A percentile compares a stretch with the other conserved stretches of the same genome.
Evolutionary conservation across 1,140 invertebrate species (phyloP).

Genomic region (Orchestia grillus): DNA sequence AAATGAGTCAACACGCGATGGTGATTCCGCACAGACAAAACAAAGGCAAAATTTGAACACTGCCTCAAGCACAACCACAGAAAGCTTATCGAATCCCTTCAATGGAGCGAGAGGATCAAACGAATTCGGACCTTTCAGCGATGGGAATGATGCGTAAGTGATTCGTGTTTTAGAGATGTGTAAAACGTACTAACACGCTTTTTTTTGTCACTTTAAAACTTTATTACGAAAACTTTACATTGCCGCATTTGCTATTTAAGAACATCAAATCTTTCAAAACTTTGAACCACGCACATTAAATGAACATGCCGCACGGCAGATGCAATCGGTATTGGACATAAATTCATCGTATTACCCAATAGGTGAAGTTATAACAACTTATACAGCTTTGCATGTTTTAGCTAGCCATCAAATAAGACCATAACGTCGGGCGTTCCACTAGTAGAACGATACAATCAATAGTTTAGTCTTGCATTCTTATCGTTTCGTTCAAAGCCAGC

Average conservation of each 20-base stretch:
- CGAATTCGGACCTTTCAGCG: constrained; percentile 66
- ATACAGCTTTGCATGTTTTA: neutral
- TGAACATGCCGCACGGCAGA: too few species aligned
- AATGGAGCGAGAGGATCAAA: neutral
- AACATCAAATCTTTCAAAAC: too few species aligned
- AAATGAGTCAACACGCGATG: neutral
- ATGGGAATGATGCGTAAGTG: constrained; percentile 64
- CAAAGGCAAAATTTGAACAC: neutral
- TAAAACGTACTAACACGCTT: too few species aligned
- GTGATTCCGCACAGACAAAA: neutral
- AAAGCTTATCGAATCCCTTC: neutral
- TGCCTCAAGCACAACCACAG: neutral
- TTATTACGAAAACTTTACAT: neutral
- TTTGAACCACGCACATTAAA: too few species aligned
- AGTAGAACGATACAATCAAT: too few species aligned
- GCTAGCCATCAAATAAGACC: too few species aligned
- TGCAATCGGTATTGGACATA: too few species aligned
- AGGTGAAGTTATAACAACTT: neutral
- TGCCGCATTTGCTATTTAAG: too few species aligned
- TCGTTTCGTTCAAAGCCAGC: too few species aligned
- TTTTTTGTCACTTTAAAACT: too few species aligned
- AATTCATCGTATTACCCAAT: neutral
- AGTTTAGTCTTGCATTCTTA: too few species aligned
- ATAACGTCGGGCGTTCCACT: too few species aligned
- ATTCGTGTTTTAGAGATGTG: neutral